Evolutionary conservation across 2,797 vertebrate species (phyloP).

Genomic region (Gorsachius magnificus): DNA sequence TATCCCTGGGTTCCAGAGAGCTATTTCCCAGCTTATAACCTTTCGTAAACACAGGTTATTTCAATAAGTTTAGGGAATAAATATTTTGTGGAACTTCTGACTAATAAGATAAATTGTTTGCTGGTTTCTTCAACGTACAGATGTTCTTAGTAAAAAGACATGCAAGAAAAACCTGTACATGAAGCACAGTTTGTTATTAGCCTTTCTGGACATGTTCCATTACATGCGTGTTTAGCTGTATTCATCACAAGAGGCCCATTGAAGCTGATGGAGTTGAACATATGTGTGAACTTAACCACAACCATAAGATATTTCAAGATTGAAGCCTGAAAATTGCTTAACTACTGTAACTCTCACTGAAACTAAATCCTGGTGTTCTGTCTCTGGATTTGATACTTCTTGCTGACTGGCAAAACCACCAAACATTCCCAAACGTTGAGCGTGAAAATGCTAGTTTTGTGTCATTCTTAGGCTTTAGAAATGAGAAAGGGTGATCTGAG

Average conservation of each 20-base stretch:
- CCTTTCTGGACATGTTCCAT: slow-evolving; percentile 1
- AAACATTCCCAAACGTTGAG: background rate
- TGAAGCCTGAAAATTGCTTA: slow-evolving; percentile 52
- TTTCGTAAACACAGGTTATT: slow-evolving; percentile 19
- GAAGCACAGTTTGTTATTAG: background rate
- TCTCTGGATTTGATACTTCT: background rate
- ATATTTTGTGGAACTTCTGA: slow-evolving; percentile 49
- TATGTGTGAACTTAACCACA: slow-evolving; percentile 5
- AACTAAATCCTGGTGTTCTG: background rate
- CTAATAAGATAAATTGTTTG: slow-evolving; percentile 50
- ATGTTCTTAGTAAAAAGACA: background rate
- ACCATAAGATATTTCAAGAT: background rate
- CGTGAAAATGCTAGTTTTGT: background rate
- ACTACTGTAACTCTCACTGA: slow-evolving; percentile 7
- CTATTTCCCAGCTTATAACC: background rate
- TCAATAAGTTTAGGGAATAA: slow-evolving; percentile 9
- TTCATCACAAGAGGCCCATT: background rate
- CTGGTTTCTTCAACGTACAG: background rate
- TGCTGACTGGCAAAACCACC: background rate
- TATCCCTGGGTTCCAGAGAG: background rate
- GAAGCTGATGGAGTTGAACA: background rate
- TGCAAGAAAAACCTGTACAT: background rate
- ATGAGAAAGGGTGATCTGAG: background rate
- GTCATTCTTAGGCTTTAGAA: background rate
- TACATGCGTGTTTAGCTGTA: background rate